Evolutionary conservation across 1,140 invertebrate genomes (phyloP).

Genomic region (Pseudobourletiella spinata): DNA sequence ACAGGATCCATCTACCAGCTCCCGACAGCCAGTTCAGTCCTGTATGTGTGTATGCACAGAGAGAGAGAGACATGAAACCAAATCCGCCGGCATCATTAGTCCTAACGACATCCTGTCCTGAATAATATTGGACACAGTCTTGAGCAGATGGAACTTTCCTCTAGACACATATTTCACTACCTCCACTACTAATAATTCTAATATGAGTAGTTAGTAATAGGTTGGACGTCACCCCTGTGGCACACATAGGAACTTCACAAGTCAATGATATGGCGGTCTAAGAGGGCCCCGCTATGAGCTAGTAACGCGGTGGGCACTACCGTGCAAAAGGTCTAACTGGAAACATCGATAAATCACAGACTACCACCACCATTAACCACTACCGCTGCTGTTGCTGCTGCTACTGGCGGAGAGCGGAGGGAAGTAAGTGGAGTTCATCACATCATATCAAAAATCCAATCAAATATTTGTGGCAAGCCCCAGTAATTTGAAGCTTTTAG

Average conservation of each 20-base stretch:
- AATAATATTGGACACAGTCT: not conserved
- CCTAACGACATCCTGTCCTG: not conserved
- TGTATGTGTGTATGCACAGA: too few relatives aligned
- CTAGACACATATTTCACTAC: too few relatives aligned
- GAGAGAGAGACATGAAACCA: too few relatives aligned
- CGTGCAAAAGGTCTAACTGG: not conserved
- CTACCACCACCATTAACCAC: too few relatives aligned
- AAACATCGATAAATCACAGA: slow-evolving; percentile 3
- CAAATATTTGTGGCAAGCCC: slow-evolving; percentile 33
- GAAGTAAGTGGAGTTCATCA: slow-evolving; percentile 5
- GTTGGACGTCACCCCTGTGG: too few relatives aligned
- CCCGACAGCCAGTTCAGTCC: too few relatives aligned
- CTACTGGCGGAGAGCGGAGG: not conserved
- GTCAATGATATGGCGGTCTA: too few relatives aligned
- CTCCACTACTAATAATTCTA: too few relatives aligned
- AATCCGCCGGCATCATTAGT: not conserved
- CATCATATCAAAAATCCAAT: slow-evolving; percentile 33
- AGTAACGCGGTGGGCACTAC: not conserved
- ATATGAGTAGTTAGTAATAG: not conserved
- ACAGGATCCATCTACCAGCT: not conserved
- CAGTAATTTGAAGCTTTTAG: slow-evolving; percentile 26
- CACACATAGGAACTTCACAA: not conserved
- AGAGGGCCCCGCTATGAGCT: not conserved
- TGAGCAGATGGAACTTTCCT: too few relatives aligned
- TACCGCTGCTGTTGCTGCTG: too few relatives aligned